These are phyloP conservation scores for Luffia ferchaultella DNA, from an alignment of 2,888 invertebrate genomes.

Conservation along the genomic window DNA sequence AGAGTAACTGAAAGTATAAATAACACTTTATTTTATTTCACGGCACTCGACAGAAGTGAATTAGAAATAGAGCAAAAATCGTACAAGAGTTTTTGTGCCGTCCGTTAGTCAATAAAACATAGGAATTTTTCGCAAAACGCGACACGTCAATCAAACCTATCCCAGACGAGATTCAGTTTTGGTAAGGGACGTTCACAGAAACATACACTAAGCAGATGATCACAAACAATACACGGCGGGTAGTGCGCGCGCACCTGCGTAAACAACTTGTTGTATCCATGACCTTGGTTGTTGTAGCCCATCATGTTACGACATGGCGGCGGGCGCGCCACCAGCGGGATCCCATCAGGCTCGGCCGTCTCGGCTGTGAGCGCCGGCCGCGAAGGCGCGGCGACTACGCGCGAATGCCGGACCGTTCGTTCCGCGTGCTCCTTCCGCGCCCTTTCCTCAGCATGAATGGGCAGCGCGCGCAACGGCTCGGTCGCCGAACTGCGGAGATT, in stretches of 20 bases:
- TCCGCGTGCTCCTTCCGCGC: conserved; percentile 8
- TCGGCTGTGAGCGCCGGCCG: conserved; percentile 31
- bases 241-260: conserved; percentile 86
- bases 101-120: no score
- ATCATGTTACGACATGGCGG: conserved; percentile 75
- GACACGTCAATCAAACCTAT: no score
- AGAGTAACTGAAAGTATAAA: no score
- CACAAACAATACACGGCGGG: conserved; percentile 23
- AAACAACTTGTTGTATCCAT: conserved; percentile 85
- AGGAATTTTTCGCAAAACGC: no score
- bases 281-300: conserved; percentile 78
- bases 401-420: conserved; percentile 25
- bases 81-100: no score
- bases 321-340: conserved; percentile 59
- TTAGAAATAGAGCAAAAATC: no score
- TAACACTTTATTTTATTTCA: no score
- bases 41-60: no score
- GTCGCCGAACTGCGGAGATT: conserved; percentile 13
- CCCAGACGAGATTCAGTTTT: no score
- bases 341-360: conserved; percentile 61
- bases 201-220: conserved; percentile 12
- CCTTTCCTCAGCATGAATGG: conserved; percentile 36
- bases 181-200: no score
- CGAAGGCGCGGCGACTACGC: conserved; percentile 30
- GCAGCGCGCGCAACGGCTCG: conserved; percentile 45